phyloP scores from a whole-genome alignment of 2,888 invertebrate genomes.

The Strigamia transsilvanica region DNA sequence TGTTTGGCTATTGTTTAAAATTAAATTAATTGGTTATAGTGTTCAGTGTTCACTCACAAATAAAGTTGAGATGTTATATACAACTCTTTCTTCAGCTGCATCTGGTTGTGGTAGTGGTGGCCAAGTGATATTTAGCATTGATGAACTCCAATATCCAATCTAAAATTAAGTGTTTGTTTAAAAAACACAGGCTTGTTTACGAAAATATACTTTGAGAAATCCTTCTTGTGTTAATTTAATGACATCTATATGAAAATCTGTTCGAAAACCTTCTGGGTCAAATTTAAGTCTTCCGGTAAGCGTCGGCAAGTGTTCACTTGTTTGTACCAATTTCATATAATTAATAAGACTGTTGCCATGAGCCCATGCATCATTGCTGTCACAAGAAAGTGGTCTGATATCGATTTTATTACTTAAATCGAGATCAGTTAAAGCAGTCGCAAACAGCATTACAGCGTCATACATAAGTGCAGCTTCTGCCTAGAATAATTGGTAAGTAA shows the following conservation, averaged over 20 bases:
- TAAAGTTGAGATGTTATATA: not conserved
- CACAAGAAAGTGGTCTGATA: slow-evolving; percentile 76
- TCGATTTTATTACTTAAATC: slow-evolving; percentile 74
- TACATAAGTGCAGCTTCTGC: slow-evolving; percentile 66
- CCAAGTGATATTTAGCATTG: not conserved
- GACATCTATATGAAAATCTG: slow-evolving; percentile 22
- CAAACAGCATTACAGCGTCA: slow-evolving; percentile 65
- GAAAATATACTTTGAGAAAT: not conserved
- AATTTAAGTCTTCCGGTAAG: slow-evolving; percentile 26
- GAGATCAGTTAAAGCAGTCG: slow-evolving; percentile 63
- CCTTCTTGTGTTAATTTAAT: slow-evolving; percentile 26
- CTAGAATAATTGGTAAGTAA: slow-evolving; percentile 59
- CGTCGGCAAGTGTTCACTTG: not conserved
- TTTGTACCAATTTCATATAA: slow-evolving; percentile 86
- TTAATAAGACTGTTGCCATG: slow-evolving; percentile 94
- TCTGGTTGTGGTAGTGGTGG: not conserved
- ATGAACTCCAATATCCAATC: slow-evolving; percentile 32
- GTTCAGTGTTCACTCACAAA: slow-evolving; percentile 29
- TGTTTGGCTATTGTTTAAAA: too few relatives aligned
- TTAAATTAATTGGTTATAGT: too few relatives aligned
- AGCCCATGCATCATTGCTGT: slow-evolving; percentile 77
- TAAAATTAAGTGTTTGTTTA: not conserved
- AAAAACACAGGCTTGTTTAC: not conserved
- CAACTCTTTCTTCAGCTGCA: not conserved
- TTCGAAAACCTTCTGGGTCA: slow-evolving; percentile 31